phyloP scores from a whole-genome alignment of 2,113 vertebrate species.

The Nerophis lumbriciformis region DNA sequence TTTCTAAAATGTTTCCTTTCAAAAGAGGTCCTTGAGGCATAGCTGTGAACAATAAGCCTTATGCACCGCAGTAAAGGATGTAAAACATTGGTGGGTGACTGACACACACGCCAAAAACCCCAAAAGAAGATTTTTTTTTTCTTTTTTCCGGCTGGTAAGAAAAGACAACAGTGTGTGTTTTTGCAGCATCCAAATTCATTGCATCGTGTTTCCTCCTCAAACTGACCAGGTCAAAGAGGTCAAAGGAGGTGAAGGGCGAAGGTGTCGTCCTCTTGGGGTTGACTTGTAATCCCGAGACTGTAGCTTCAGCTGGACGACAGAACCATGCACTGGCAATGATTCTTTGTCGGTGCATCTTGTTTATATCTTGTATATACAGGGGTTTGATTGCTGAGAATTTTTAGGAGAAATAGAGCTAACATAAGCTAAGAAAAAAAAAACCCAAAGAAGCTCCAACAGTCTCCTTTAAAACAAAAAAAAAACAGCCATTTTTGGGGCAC shows the following conservation, averaged over 20 bases:
- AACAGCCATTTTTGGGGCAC: neutral
- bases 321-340: slow-evolving; percentile 3
- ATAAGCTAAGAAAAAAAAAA: neutral
- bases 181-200: slow-evolving; percentile 17
- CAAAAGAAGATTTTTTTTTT: slow-evolving; percentile 14
- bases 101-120: neutral
- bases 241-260: neutral
- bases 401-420: slow-evolving; percentile 17
- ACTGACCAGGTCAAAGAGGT: slow-evolving; percentile 66
- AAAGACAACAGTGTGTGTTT: slow-evolving; percentile 51
- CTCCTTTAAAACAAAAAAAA: neutral
- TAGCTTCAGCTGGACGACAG: slow-evolving; percentile 57
- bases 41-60: slow-evolving; percentile 31
- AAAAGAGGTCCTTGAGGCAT: slow-evolving; percentile 37
- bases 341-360: slow-evolving; percentile 48
- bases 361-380: slow-evolving; percentile 38
- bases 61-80: slow-evolving; percentile 26
- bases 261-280: slow-evolving; percentile 41
- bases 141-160: slow-evolving; percentile 13
- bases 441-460: neutral
- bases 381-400: slow-evolving; percentile 36
- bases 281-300: slow-evolving; percentile 49
- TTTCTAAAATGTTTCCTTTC: slow-evolving; percentile 39
- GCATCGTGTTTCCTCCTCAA: slow-evolving; percentile 56
- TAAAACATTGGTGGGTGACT: slow-evolving; percentile 17